Conservation (phyloP, 1,140 invertebrate genomes). For the Aphaenogaster floridana region DNA sequence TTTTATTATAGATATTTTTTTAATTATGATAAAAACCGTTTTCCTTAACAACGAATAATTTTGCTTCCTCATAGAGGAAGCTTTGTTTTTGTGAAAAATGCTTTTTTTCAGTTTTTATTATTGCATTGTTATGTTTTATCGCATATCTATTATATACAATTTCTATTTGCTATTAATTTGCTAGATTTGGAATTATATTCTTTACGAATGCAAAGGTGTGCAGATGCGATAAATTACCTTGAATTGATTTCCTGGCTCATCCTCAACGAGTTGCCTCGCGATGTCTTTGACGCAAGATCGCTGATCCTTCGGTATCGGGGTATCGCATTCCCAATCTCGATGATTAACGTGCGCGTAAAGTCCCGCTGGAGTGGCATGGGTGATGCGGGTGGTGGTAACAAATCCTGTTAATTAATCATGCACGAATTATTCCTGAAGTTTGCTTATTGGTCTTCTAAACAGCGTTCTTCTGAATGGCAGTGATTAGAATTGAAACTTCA, state of each 20-base stretch:
- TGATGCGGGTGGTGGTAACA: slow-evolving; percentile 92
- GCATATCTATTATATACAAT: neutral
- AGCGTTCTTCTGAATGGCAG: neutral
- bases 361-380: slow-evolving; percentile 93
- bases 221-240: slow-evolving; percentile 86
- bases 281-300: slow-evolving; percentile 88
- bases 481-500: neutral
- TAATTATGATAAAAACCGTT: slow-evolving; percentile 3
- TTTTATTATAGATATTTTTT: neutral
- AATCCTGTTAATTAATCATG: slow-evolving; percentile 84
- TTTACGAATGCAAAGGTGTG: neutral
- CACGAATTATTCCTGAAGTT: neutral
- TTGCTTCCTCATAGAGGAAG: too few species aligned
- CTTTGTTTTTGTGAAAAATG: too few species aligned
- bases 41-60: neutral
- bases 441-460: neutral
- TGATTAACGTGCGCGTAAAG: slow-evolving; percentile 91
- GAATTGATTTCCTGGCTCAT: slow-evolving; percentile 88
- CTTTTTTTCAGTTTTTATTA: neutral
- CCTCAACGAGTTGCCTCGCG: slow-evolving; percentile 88
- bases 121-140: neutral
- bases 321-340: slow-evolving; percentile 91
- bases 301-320: slow-evolving; percentile 83
- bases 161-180: neutral
- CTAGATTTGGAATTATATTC: neutral